Evolutionary conservation across 2,797 vertebrate species (phyloP).

Genomic region (Pristis pectinata): DNA sequence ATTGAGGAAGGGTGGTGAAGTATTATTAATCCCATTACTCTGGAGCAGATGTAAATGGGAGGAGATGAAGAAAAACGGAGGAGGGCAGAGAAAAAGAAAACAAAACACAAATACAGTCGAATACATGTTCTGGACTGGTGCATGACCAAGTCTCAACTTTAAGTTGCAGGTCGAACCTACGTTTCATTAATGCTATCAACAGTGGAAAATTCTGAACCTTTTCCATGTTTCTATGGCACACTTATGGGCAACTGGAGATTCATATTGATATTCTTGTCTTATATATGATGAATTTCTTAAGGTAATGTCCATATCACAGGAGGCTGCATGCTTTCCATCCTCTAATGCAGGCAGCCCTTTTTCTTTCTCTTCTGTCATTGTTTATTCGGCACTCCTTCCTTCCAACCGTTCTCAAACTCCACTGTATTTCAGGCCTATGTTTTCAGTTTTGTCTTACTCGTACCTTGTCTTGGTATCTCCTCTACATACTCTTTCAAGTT

Average conservation of each 20-base stretch:
- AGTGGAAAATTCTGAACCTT: not conserved
- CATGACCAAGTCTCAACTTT: not conserved
- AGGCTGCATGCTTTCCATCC: not conserved
- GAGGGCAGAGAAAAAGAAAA: too few species aligned
- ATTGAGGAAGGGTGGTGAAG: too few species aligned
- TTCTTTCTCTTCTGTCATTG: not conserved
- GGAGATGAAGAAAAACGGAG: too few species aligned
- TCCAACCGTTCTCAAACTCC: too few species aligned
- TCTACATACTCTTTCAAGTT: too few species aligned
- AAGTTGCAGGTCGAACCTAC: not conserved
- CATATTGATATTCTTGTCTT: not conserved
- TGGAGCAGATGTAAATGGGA: too few species aligned
- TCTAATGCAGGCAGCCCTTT: not conserved
- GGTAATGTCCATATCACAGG: not conserved
- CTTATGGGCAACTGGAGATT: not conserved
- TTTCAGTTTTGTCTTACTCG: too few species aligned
- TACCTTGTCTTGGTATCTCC: too few species aligned
- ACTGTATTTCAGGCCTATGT: too few species aligned
- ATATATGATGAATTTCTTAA: not conserved
- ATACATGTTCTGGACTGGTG: not conserved
- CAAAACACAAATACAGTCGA: not conserved
- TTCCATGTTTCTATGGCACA: not conserved
- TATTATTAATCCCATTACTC: too few species aligned
- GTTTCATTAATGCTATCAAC: not conserved
- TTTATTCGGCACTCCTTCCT: not conserved